phyloP scores from a whole-genome alignment of 2,797 vertebrate genomes.

The Peromyscus eremicus region DNA sequence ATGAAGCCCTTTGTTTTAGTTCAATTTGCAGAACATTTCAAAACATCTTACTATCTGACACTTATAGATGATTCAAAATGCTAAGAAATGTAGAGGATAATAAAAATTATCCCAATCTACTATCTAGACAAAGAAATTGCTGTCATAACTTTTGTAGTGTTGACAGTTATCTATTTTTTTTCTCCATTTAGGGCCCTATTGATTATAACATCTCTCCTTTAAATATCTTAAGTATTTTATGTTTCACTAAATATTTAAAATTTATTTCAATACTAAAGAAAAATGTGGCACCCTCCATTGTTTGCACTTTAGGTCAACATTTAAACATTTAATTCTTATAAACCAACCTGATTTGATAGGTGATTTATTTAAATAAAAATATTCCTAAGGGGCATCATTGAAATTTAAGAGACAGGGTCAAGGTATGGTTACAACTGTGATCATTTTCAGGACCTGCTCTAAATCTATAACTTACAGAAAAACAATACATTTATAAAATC shows the following conservation, averaged over 20 bases:
- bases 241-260: constrained; percentile 24
- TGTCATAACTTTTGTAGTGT: background rate
- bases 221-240: constrained; percentile 35
- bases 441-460: constrained; percentile 1
- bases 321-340: constrained; percentile 53
- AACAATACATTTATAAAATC: background rate
- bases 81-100: background rate
- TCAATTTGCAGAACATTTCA: constrained; percentile 25
- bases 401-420: background rate
- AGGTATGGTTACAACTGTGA: background rate
- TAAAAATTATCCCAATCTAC: background rate
- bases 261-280: constrained; percentile 10
- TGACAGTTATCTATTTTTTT: background rate
- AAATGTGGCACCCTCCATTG: background rate
- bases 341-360: background rate
- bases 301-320: background rate
- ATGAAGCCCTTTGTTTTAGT: constrained; percentile 11
- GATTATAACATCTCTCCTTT: background rate
- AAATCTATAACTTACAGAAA: background rate
- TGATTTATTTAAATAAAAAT: constrained; percentile 2
- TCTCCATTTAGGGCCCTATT: background rate
- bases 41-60: background rate
- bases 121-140: background rate
- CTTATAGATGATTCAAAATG: constrained; percentile 40
- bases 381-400: background rate